A percentile compares a stretch with the other conserved stretches of the same genome.
Conservation (phyloP, 2,888 invertebrate genomes). For the Hoplodrina ambigua region DNA sequence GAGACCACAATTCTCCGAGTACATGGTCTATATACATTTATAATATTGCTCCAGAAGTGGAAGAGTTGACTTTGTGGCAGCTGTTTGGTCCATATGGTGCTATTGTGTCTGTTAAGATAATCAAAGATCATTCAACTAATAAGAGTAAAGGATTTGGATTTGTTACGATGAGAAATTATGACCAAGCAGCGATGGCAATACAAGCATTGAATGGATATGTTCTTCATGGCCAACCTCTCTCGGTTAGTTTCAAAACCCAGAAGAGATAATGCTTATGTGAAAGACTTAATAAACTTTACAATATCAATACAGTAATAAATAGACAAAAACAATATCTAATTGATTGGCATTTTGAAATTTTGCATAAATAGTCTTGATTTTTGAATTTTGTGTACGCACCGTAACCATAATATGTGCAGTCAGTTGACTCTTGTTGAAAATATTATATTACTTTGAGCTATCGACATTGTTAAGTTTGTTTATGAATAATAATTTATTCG, state of each 20-base stretch:
- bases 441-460: slow-evolving; percentile 90
- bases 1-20: slow-evolving; percentile 87
- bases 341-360: slow-evolving; percentile 84
- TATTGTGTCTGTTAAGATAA: slow-evolving; percentile 90
- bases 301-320: slow-evolving; percentile 89
- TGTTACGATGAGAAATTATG: slow-evolving; percentile 90
- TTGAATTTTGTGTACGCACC: slow-evolving; percentile 77
- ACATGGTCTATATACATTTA: slow-evolving; percentile 90
- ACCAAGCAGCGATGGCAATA: slow-evolving; percentile 90
- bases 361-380: slow-evolving; percentile 77
- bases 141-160: slow-evolving; percentile 90
- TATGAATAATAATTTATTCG: slow-evolving; percentile 90
- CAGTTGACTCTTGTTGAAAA: slow-evolving; percentile 87
- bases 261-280: slow-evolving; percentile 88
- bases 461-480: slow-evolving; percentile 91
- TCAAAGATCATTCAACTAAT: slow-evolving; percentile 89
- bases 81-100: slow-evolving; percentile 90
- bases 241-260: slow-evolving; percentile 90
- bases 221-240: slow-evolving; percentile 87
- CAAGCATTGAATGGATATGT: slow-evolving; percentile 88
- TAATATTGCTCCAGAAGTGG: slow-evolving; percentile 89
- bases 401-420: slow-evolving; percentile 79
- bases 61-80: slow-evolving; percentile 89
- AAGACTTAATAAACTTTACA: slow-evolving; percentile 84
- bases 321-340: slow-evolving; percentile 82